Base-by-base conservation (phyloP, 2,113 vertebrate genomes). In the Oncorhynchus kisutch region DNA sequence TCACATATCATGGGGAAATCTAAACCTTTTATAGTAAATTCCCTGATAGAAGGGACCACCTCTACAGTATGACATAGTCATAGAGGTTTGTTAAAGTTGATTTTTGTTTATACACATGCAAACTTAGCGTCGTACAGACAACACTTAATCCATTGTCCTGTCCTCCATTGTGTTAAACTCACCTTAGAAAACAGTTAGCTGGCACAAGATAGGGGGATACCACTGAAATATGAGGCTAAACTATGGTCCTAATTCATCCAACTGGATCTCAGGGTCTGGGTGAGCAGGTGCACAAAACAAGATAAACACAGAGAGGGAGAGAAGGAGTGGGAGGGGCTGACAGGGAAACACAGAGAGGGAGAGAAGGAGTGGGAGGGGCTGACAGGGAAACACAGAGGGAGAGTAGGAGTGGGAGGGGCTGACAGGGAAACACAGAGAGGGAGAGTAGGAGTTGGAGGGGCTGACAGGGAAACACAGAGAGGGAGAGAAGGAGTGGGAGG, bases 181-280 rank as follows among this genome's bases (percentile, higher is more conserved):
- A 51, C 13, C 3, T 51, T 51, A 72, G 71, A 73, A 81, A 85
- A 69, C 71, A 78, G 70, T 73, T 80, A 83, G 68, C 67, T 76
- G 78, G 75, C 68, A 76, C 65, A 66, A 49, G 62, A 78, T 25
- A 24, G 34, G 39, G 45, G 81, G 64, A 78, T 76, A 82, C 76
- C 31, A 60, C 27, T 87, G 81, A 88, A 90, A 89, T 87, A 75
- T 83, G 85, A 91, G 75, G 72, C 83, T 71, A 69, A 24, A 22
- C 65, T 72, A n/a, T 29, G 74, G 60, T 74, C 71, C 78, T 81
- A 74, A 72, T 76, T 73, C 51, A 75, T 73, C 74, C 76, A 76
- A 16, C 20, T 85, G 76, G 86, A 84, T 66, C 70, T 79, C 71
- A 74, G 81, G 86, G 83, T 77, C 72, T 64, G 69, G 74, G 74